Evolutionary conservation across 2,797 vertebrate genomes (phyloP), one percentile per base, ranked within the genome.

Genomic region (Acipenser oxyrinchus): DNA sequence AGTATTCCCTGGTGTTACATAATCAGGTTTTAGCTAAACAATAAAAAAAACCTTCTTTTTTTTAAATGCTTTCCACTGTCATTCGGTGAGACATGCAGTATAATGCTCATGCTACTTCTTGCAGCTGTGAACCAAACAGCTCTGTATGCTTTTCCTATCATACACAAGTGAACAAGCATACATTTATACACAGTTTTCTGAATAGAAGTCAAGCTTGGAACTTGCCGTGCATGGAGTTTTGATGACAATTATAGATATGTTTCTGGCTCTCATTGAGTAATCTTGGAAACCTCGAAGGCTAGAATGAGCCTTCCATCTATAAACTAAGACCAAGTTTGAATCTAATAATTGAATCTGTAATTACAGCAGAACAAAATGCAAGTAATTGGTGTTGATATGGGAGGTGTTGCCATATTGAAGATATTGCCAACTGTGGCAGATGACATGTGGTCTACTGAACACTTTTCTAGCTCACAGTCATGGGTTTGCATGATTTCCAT

Each of bases 311-410:
- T 58, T 58, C 55, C 55, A 58, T 58, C n/a, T 58, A 58, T 58
- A 58, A 58, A 58, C 55, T 58, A n/a, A 58, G 55, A 11, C 55
- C 55, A 58, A 58, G 55, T 58, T 58, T 58, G 9, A 58, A 13
- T 58, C 55, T 58, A n/a, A 58, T 11, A 6, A 58, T 58, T 58
- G 9, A 58, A n/a, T 58, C 55, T 58, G 55, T 58, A 58, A 58
- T 58, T 58, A 58, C 12, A 58, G 8, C 10, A n/a, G 55, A 58
- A 58, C 55, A 11, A 13, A 58, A 58, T n/a, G 55, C 55, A 58
- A 58, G 55, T 58, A 58, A 58, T 58, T 13, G 55, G 55, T 58
- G 55, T 58, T 58, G 55, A 58, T 58, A 13, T 58, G 55, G 55
- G 55, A 58, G 55, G 55, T 58, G 55, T 58, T 58, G 55, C 55